Conservation (phyloP, 2,888 invertebrate species). For the Conomelus anceps region DNA sequence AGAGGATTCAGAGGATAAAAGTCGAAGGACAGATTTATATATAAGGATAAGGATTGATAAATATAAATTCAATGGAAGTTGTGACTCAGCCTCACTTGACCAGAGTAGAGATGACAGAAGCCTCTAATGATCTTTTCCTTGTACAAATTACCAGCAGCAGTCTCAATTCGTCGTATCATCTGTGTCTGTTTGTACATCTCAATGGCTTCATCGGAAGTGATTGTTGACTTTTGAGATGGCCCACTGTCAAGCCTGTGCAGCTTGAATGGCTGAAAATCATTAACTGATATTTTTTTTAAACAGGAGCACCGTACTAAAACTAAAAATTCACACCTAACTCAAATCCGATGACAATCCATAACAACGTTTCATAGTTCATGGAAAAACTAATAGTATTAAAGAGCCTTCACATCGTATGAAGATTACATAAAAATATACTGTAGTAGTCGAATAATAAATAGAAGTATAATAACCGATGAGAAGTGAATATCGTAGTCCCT, state of each 20-base stretch:
- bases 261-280: conserved; percentile 73
- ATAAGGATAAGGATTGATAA: neutral
- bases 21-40: neutral
- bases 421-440: no score
- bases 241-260: conserved; percentile 84
- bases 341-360: no score
- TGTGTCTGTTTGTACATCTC: conserved; percentile 72
- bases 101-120: conserved; percentile 96
- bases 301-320: no score
- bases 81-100: conserved; percentile 56
- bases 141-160: conserved; percentile 88
- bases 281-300: no score
- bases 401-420: no score
- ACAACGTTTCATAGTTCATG: no score
- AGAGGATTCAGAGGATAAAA: no score
- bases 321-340: no score
- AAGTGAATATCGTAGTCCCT: no score
- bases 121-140: conserved; percentile 94
- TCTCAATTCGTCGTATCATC: conserved; percentile 84
- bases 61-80: neutral
- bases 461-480: no score
- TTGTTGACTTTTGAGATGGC: conserved; percentile 63
- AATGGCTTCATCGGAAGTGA: conserved; percentile 80
- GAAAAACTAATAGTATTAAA: no score
- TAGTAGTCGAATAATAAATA: no score